Evolutionary conservation across 2,888 invertebrate genomes (phyloP), one percentile per base, ranked within the genome.

Genomic region (Cryptophagus acutangulus): DNA sequence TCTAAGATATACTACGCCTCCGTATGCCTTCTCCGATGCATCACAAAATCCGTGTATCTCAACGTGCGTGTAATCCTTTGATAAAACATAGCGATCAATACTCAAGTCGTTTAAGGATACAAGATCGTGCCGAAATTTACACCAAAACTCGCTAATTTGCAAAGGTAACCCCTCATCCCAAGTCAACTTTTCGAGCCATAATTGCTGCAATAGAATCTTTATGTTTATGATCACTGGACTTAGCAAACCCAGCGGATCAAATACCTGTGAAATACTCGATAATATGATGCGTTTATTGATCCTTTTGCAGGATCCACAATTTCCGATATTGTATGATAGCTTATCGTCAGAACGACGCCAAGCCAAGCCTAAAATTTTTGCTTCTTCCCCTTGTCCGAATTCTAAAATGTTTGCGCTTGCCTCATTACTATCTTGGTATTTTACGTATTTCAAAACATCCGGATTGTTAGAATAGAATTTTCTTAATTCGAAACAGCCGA

Each of bases 141-240:
- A 5, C 42, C 42, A 42, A 18, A 10, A 16, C 15, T 8, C n/a
- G n/a, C 15, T 4, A 5, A 38, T 26, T 15, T 37, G 17, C 2
- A 1, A 8, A 3, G 48, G 41, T 16, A 48, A 14, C 8, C 26
- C 9, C 14, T 46, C 36, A 38, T 48, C 43, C 48, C 48, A 48
- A 24, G 17, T 10, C 8, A 35, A 46, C 15, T 31, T 40, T 41
- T 38, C 38, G 26, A 2, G 34, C 17, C 17, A 48, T 2, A 33
- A 33, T 9, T 17, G 13, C n/a, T 38, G 33, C 3, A 38, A 6
- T 2, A 38, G 5, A 2, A 17, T 13, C 28, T 41, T 47, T 3
- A 43, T 39, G 15, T 36, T 33, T 28, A 44, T 36, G 10, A 43
- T 34, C 17, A 40, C 40, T 9, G 45, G 46, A 24, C 40, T 43